Base-by-base conservation (phyloP, 2,888 invertebrate genomes). In the Oxyteleia sp. region DNA sequence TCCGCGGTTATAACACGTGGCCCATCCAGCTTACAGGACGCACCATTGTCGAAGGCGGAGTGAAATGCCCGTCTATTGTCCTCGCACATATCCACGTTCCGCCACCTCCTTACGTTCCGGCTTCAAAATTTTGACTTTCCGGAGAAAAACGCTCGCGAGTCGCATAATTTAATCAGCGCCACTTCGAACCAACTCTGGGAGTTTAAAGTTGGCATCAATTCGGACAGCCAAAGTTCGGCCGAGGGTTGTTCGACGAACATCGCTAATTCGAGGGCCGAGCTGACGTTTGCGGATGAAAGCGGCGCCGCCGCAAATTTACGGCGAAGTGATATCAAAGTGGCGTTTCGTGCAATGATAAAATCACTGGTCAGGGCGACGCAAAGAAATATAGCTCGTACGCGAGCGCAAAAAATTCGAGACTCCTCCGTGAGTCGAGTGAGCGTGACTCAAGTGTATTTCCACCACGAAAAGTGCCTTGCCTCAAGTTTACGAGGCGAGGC, bases 251-350 rank as follows among this genome's bases (percentile, higher is more conserved):
- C 16, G 7, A n/a, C 29, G 8, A 35, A 18, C 35, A 13, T n/a
- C 15, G 76, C 61, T 78, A 68, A 68, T 78, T 78, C 59, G 32
- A 45, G 63, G 23, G 20, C 35, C n/a, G 45, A 53, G 57, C 64
- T 53, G 51, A 55, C 29, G 45, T 51, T 64, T 13, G 45, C 64
- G 78, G 84, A 84, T 85, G 85, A 84, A 84, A 85, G 83, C 86
- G 83, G 84, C 87, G 86, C 86, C 88, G 78, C 74, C 83, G 43
- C 41, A 35, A 66, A 66, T 82, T 82, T 82, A 71, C 59, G 53
- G 61, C 51, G 32, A 71, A 72, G 29, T 71, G 75, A 75, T 75
- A 82, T 82, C 69, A 75, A 69, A 82, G 75, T 81, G 69, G 81
- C 82, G 57, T 82, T 82, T 82, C 76, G 82, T 82, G 82, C 82